Percentiles rank a stretch among this genome's conserved stretches.
Evolutionary conservation across 37 sponge, comb jelly and placozoan species (phyloP).

Genomic region (Theonella swinhoei): DNA sequence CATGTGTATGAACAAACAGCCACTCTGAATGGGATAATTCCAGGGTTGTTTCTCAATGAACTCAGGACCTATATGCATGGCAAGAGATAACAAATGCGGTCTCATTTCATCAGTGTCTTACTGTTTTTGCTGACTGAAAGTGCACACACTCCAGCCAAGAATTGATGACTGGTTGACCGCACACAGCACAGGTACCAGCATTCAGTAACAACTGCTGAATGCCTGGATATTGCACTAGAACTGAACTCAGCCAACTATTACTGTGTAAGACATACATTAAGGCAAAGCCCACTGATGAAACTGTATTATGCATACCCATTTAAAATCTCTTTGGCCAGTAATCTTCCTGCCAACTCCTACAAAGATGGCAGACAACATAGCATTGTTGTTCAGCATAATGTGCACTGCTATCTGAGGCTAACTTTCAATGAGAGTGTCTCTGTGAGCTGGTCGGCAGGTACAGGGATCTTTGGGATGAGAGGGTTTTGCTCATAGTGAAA

Average conservation of each 20-base stretch:
- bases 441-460: constrained; percentile 54
- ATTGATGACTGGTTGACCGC: constrained; percentile 55
- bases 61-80: not conserved
- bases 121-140: constrained; percentile 44
- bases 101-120: too few species aligned
- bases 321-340: constrained; percentile 20
- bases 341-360: constrained; percentile 35
- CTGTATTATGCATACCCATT: constrained; percentile 35
- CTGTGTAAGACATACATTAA: too few species aligned
- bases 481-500: constrained; percentile 70
- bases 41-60: not conserved
- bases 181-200: constrained; percentile 64
- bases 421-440: constrained; percentile 61
- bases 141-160: constrained; percentile 79
- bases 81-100: too few species aligned
- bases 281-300: too few species aligned
- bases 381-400: not conserved
- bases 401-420: not conserved
- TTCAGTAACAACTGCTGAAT: constrained; percentile 4
- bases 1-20: constrained; percentile 39
- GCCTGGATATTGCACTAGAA: constrained; percentile 4
- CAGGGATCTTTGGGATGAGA: constrained; percentile 59
- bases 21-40: constrained; percentile 21
- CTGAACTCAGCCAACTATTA: not conserved
- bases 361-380: not conserved